Base-by-base conservation (phyloP, 2,888 invertebrate genomes). In the Ennomos fuscantarius region DNA sequence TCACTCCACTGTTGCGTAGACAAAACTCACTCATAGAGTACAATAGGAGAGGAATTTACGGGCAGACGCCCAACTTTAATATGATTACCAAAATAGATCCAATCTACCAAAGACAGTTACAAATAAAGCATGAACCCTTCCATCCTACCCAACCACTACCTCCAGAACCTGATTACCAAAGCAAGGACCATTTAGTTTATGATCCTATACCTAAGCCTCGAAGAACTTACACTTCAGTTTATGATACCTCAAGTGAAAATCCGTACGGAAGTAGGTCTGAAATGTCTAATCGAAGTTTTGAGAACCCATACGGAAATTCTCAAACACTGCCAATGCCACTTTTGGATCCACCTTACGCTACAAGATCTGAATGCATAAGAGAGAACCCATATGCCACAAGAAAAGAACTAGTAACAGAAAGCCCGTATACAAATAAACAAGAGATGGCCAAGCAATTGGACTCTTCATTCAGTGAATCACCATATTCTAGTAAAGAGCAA, bases 61-160 rank as follows among this genome's bases (percentile, higher is more conserved):
- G 89, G 62, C 90, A 89, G 57, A 81, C 82, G n/a, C 76, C 83
- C 66, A 89, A 79, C 82, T 93, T 91, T 83, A 93, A 93, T 76
- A 85, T 93, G 88, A 93, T 93, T 70, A 93, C 93, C 79, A 92
- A 92, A 86, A 93, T 93, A 84, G 93, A 93, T 72, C 93, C 93
- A 42, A 89, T 93, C 72, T 93, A 93, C 89, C 93, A 93, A 90
- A 89, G 92, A 85, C 89, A 87, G 56, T 88, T 89, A 63, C 91
- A 92, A 78, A 81, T 78, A 55, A 90, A 89, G 74, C 92, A 92
- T 56, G 92, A 93, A 83, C 89, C 90, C 13, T 92, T 92, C 76
- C 87, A 88, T 65, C 92, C 92, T 46, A 84, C 89, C 46, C 92
- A 91, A 82, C 89, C 91, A 42, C 81, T 91, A 90, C 92, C 91